Percentiles rank a stretch among this genome's conserved stretches.
Conservation (phyloP, 1,140 invertebrate species). For the Periplaneta americana region DNA sequence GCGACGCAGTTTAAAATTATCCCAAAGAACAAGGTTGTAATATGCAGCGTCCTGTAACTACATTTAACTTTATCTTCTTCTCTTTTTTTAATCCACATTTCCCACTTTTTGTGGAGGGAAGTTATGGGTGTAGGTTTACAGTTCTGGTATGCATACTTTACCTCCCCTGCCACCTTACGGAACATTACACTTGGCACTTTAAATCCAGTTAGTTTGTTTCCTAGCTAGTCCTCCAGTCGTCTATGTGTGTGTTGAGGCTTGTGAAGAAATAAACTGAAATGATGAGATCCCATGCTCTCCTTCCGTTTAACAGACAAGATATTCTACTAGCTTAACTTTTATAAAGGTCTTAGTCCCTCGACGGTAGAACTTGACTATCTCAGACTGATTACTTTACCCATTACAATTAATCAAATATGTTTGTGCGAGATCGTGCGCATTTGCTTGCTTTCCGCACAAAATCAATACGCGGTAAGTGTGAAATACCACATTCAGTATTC, state of each 20-base stretch:
- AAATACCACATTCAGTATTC: no score
- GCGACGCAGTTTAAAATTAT: background rate
- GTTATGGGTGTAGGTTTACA: background rate
- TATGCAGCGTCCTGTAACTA: background rate
- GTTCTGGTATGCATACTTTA: background rate
- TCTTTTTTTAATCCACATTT: background rate
- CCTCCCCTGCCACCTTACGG: background rate
- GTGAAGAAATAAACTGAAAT: background rate
- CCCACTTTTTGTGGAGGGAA: no score
- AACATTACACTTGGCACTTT: no score
- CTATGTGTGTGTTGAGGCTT: background rate
- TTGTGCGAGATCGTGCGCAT: no score
- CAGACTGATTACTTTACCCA: no score
- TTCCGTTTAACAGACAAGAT: no score
- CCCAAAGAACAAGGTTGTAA: background rate
- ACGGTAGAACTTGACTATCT: no score
- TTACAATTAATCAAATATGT: no score
- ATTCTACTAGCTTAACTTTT: background rate
- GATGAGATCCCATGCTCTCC: no score
- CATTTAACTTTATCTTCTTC: background rate
- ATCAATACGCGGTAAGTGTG: no score
- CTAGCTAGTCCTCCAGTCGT: background rate
- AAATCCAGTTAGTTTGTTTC: background rate
- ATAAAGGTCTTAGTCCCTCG: no score
- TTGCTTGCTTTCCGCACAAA: no score